These are phyloP conservation scores for Drosophila anomalipes DNA, from an alignment of 2,888 invertebrate genomes.

Conservation along the genomic window DNA sequence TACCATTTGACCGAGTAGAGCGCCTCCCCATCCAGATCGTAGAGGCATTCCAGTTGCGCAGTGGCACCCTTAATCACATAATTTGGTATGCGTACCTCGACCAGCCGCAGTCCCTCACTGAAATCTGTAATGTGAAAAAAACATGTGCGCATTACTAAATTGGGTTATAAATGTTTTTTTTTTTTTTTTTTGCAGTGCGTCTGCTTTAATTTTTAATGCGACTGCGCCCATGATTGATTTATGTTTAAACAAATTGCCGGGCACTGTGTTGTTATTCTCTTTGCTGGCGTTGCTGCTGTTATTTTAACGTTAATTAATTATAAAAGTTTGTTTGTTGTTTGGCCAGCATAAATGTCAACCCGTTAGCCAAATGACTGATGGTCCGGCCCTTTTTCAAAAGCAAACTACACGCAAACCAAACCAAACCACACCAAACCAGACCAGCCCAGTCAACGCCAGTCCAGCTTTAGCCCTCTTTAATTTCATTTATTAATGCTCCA, in stretches of 20 bases:
- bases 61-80: conserved; percentile 92
- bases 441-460: neutral
- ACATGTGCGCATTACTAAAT: conserved; percentile 34
- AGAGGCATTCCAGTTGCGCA: conserved; percentile 92
- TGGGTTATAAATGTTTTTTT: conserved; percentile 6
- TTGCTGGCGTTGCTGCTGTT: conserved; percentile 28
- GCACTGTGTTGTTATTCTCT: neutral
- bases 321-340: conserved; percentile 67
- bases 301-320: conserved; percentile 75
- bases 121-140: conserved; percentile 83
- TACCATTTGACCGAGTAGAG: conserved; percentile 97
- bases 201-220: conserved; percentile 62
- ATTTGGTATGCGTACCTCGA: conserved; percentile 92
- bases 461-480: neutral
- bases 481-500: conserved; percentile 34
- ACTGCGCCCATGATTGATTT: conserved; percentile 67
- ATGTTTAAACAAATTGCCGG: conserved; percentile 62
- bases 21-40: conserved; percentile 92
- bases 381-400: conserved; percentile 19
- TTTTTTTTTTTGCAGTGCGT: neutral
- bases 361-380: conserved; percentile 64
- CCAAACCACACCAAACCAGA: neutral
- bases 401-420: neutral
- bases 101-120: conserved; percentile 88
- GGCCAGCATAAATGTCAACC: conserved; percentile 65